Conservation (phyloP, 2,113 vertebrate species). For the Antennarius striatus region DNA sequence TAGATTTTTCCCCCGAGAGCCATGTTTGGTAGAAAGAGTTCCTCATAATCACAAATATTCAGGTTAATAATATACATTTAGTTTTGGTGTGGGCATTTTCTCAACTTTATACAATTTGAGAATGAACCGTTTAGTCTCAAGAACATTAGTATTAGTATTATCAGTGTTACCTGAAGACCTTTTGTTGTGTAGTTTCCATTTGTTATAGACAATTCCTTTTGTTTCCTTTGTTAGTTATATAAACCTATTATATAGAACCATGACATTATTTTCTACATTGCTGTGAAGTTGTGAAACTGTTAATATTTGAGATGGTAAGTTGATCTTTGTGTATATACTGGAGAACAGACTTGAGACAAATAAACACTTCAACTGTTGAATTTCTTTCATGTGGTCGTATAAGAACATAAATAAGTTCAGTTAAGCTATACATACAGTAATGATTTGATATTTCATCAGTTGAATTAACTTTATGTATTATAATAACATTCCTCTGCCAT, state of each 20-base stretch:
- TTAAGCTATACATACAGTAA: neutral
- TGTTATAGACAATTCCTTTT: slow-evolving; percentile 38
- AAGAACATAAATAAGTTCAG: neutral
- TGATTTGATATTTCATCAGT: neutral
- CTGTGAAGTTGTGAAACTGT: slow-evolving; percentile 64
- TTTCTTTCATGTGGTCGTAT: slow-evolving; percentile 5
- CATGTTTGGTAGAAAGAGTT: slow-evolving; percentile 23
- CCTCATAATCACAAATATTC: slow-evolving; percentile 40
- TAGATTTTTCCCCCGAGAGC: slow-evolving; percentile 8
- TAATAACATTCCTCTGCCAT: neutral
- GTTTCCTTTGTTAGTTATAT: slow-evolving; percentile 42
- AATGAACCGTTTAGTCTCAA: slow-evolving; percentile 67
- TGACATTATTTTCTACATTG: slow-evolving; percentile 53
- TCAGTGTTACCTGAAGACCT: slow-evolving; percentile 65
- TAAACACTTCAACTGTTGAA: slow-evolving; percentile 79
- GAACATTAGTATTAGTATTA: slow-evolving; percentile 51
- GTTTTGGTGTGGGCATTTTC: slow-evolving; percentile 35
- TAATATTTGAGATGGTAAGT: slow-evolving; percentile 74
- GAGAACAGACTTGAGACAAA: slow-evolving; percentile 71
- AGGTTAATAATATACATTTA: slow-evolving; percentile 29
- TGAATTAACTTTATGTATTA: neutral
- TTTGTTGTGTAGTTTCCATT: slow-evolving; percentile 51
- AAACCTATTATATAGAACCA: slow-evolving; percentile 32
- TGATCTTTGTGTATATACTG: slow-evolving; percentile 83
- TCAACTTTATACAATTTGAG: slow-evolving; percentile 33